Percentiles rank a stretch among this genome's conserved stretches.
Evolutionary conservation across 2,113 vertebrate genomes (phyloP).

Genomic region (Ariopsis seemanni): DNA sequence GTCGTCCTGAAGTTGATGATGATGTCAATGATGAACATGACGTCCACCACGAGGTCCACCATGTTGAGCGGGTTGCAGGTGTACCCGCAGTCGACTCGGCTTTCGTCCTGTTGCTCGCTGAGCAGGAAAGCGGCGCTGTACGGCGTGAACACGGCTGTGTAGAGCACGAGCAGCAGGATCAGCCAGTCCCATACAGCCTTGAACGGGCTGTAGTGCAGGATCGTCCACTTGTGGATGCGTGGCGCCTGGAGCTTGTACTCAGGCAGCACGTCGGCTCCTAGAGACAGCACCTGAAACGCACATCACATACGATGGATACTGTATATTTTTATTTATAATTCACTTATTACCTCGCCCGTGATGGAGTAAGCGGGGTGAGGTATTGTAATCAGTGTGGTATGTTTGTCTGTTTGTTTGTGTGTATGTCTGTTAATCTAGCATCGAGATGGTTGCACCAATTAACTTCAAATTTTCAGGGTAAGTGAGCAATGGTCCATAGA

Average conservation of each 20-base stretch:
- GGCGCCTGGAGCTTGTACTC: conserved; percentile 97
- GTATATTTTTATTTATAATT: background rate
- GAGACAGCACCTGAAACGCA: conserved; percentile 84
- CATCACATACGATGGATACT: background rate
- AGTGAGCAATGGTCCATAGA: too few species aligned
- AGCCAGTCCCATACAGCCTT: conserved; percentile 99
- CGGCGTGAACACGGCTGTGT: conserved; percentile 94
- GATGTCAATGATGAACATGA: conserved; percentile 99
- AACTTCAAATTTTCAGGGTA: too few species aligned
- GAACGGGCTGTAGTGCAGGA: conserved; percentile 98
- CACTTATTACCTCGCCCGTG: too few species aligned
- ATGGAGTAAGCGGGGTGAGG: too few species aligned
- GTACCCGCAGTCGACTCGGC: conserved; percentile 83
- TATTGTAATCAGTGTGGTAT: too few species aligned
- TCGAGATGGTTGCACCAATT: too few species aligned
- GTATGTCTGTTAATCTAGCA: too few species aligned
- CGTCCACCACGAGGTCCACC: conserved; percentile 96
- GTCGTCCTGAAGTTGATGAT: conserved; percentile 98
- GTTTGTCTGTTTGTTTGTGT: too few species aligned
- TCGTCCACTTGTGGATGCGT: conserved; percentile 93
- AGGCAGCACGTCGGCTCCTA: conserved; percentile 92
- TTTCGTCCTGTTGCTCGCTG: conserved; percentile 88
- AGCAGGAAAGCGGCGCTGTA: conserved; percentile 96
- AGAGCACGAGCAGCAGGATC: conserved; percentile 96
- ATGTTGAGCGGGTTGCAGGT: conserved; percentile 92